A percentile compares a stretch with the other conserved stretches of the same genome.
phyloP scores from a whole-genome alignment of 2,888 invertebrate genomes.

The Druceiella hillmani region DNA sequence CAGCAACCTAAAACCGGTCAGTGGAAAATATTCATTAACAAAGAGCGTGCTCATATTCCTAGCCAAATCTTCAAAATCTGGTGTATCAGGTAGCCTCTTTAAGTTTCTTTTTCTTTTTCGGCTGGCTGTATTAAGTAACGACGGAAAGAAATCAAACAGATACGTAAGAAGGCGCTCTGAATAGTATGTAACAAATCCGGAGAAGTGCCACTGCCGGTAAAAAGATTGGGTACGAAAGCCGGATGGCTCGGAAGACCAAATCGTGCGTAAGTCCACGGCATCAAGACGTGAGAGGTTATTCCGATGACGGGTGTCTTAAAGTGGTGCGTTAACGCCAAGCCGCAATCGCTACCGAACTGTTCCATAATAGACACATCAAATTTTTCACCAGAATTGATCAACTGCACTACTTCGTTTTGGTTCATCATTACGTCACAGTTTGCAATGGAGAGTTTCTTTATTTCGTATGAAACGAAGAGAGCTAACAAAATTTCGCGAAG shows the following conservation, averaged over 20 bases:
- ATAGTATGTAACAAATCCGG: slow-evolving; percentile 31
- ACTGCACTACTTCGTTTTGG: slow-evolving; percentile 29
- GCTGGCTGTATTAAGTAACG: too few relatives aligned
- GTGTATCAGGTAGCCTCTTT: slow-evolving; percentile 37
- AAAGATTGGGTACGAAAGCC: slow-evolving; percentile 42
- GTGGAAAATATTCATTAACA: slow-evolving; percentile 55
- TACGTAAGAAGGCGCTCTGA: too few relatives aligned
- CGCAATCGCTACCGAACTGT: slow-evolving; percentile 43
- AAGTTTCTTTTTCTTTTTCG: too few relatives aligned
- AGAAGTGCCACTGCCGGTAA: slow-evolving; percentile 33
- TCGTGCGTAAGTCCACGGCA: slow-evolving; percentile 43
- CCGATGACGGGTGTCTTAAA: slow-evolving; percentile 49
- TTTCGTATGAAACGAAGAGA: too few relatives aligned
- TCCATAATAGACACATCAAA: slow-evolving; percentile 47
- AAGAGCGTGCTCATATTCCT: slow-evolving; percentile 50
- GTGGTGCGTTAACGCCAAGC: slow-evolving; percentile 34
- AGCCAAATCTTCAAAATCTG: slow-evolving; percentile 41
- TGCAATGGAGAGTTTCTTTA: too few relatives aligned
- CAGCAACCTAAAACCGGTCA: slow-evolving; percentile 48
- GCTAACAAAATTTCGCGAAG: too few relatives aligned
- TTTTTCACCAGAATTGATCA: slow-evolving; percentile 28
- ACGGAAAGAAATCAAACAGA: too few relatives aligned
- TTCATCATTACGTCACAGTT: slow-evolving; percentile 35
- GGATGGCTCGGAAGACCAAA: slow-evolving; percentile 46
- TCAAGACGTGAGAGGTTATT: slow-evolving; percentile 43